Base-by-base conservation (phyloP, 2,888 invertebrate species). In the Caenorhabditis doughertyi region DNA sequence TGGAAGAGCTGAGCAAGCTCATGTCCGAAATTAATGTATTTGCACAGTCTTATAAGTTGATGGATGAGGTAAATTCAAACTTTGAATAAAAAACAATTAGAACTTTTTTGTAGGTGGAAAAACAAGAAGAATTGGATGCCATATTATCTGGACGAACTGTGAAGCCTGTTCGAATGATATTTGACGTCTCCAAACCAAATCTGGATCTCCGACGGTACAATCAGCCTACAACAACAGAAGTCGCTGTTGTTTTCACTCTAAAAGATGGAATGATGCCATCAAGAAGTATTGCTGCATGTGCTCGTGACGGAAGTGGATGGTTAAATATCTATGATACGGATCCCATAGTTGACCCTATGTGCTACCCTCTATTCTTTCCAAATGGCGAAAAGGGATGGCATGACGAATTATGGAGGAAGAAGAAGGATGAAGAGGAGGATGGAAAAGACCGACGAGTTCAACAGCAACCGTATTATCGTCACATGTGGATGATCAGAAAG, bases 291-390 rank as follows among this genome's bases (percentile, higher is more conserved):
- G 81, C 92, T 62, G 65, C 92, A 39, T 86, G 84, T 76, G 72
- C n/a, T 21, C 84, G 71, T 85, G 84, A 84, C 60, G 84, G 86
- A 42, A 18, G 18, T n/a, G 72, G 53, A n/a, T 56, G 92, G n/a
- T 58, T 81, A n/a, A 71, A 89, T 5, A 89, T 92, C 3, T 56
- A 85, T 0, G 91, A 92, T 35, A 90, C 90, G 3, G 81, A 84
- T 49, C 18, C 91, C 92, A 51, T 85, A 32, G 92, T 92, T 83
- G 56, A 92, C 85, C 90, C 92, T 2, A 87, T 92, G 27, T 88
- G 92, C 84, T 93, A 93, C 85, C 92, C 92, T 0, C 0, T 93
- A 1, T 90, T 92, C 27, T 92, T 92, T 79, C 85, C 90, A 25
- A 23, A 53, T 3, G 89, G 85, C 11, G 79, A 77, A 13, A 72